phyloP scores from a whole-genome alignment of 2,797 vertebrate species.

The Tapera naevia region DNA sequence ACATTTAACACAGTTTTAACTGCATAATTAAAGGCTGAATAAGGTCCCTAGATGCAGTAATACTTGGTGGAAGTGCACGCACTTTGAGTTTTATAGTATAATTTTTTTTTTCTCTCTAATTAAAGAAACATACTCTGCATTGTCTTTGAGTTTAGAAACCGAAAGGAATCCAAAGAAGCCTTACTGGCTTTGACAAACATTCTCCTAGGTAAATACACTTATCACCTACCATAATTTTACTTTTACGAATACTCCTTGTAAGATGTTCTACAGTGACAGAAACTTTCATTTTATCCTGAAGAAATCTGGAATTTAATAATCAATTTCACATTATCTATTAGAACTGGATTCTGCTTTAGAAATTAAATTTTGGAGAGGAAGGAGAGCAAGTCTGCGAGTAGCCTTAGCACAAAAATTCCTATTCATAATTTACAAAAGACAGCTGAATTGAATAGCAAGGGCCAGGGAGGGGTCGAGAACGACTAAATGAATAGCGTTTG shows the following conservation, averaged over 20 bases:
- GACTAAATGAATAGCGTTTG: neutral
- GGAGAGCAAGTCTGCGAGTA: neutral
- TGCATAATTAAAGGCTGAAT: neutral
- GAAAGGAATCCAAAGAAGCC: neutral
- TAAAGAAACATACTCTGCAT: neutral
- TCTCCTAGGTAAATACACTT: neutral
- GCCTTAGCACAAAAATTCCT: neutral
- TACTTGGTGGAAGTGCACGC: neutral
- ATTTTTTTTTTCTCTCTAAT: neutral
- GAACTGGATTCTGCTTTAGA: neutral
- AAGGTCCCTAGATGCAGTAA: neutral
- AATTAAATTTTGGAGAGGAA: neutral
- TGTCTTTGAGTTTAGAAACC: neutral
- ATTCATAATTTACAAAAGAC: neutral
- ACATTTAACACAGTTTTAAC: neutral
- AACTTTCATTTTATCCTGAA: neutral
- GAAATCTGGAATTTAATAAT: neutral
- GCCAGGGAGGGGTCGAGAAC: neutral
- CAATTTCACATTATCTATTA: neutral
- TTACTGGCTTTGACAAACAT: neutral
- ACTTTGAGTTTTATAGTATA: neutral
- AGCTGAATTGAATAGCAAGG: neutral
- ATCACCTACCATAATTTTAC: neutral
- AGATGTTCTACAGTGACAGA: neutral
- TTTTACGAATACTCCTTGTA: neutral